Evolutionary conservation across 2,888 invertebrate genomes (phyloP), one percentile per base, ranked within the genome.

Genomic region (Heliconius erato): DNA sequence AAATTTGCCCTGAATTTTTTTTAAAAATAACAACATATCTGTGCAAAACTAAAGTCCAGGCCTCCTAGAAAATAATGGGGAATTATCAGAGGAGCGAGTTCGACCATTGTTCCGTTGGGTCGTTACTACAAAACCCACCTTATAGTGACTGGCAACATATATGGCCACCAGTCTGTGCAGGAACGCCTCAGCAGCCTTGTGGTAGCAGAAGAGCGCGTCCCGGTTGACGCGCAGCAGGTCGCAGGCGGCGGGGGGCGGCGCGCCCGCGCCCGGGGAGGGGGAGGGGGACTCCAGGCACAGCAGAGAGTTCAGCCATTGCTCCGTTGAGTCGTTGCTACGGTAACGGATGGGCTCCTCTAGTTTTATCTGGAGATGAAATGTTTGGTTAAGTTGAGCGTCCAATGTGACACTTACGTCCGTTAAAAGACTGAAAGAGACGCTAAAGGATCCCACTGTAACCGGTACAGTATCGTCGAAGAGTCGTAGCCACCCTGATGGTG

Each of bases 91-190:
- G 54, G 54, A 54, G 9, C 23, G 23, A 54, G 23, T 23, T 23
- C 7, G 0, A 54, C 9, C 23, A 23, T 54, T 54, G 23, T 19
- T 54, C 54, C 7, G 0, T 54, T 23, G 6, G 6, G 6, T 19
- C 19, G 6, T 19, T 54, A 6, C 11, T 11, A 40, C 40, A 40
- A 35, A 40, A 40, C 63, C 89, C 89, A 97, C 98, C 97, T 99
- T 99, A 92, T 99, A 99, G 96, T 99, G 99, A 11, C 99, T 99
- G 0, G 99, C 97, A 0, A 99, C 99, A 91, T 99, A 99, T 71
- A 99, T 97, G 23, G 99, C 97, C 86, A 99, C 98, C 16, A 99
- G 92, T 83, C 98, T 96, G 88, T 99, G 99, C 16, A 99, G 96
- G 93, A 99, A 99, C 4, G 97, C 97, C 93, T 99, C 99, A 0